Evolutionary conservation across 1,140 invertebrate genomes (phyloP).

Genomic region (Trichomalopsis sarcophagae): DNA sequence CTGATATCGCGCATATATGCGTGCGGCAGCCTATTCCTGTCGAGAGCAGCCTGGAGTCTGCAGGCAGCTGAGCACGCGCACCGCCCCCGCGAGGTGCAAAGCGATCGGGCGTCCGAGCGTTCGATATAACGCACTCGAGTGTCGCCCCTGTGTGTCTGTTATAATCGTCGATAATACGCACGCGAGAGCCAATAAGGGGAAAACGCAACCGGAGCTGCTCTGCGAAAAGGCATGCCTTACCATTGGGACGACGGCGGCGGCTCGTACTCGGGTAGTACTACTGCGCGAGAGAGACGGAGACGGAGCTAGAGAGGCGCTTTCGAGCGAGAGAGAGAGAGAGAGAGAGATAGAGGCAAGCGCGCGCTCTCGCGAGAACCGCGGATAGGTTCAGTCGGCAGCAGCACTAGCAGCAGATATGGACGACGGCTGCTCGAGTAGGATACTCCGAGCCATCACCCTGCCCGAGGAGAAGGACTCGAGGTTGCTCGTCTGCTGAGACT

Average conservation of each 20-base stretch:
- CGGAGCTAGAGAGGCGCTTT: neutral
- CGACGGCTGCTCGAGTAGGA: constrained; percentile 7
- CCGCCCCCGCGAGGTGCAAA: too few relatives aligned
- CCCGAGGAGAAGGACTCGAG: neutral
- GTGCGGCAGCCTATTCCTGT: too few relatives aligned
- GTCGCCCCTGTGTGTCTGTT: too few relatives aligned
- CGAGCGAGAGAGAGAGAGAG: neutral
- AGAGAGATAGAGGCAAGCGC: neutral
- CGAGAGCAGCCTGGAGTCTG: too few relatives aligned
- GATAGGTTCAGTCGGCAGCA: neutral
- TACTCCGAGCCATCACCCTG: neutral
- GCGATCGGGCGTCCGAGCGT: too few relatives aligned
- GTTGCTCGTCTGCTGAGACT: neutral
- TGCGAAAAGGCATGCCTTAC: constrained; percentile 5
- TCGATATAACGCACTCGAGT: too few relatives aligned
- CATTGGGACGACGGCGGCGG: neutral
- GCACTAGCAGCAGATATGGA: constrained; percentile 23
- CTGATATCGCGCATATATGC: too few relatives aligned
- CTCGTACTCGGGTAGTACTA: neutral
- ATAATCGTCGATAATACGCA: too few relatives aligned
- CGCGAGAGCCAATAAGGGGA: too few relatives aligned
- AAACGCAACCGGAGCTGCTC: neutral
- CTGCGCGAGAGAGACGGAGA: neutral
- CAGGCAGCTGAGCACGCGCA: too few relatives aligned
- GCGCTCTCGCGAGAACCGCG: neutral